Evolutionary conservation across 2,113 vertebrate genomes (phyloP), one percentile per base, ranked within the genome.

Genomic region (Gadus chalcogrammus): DNA sequence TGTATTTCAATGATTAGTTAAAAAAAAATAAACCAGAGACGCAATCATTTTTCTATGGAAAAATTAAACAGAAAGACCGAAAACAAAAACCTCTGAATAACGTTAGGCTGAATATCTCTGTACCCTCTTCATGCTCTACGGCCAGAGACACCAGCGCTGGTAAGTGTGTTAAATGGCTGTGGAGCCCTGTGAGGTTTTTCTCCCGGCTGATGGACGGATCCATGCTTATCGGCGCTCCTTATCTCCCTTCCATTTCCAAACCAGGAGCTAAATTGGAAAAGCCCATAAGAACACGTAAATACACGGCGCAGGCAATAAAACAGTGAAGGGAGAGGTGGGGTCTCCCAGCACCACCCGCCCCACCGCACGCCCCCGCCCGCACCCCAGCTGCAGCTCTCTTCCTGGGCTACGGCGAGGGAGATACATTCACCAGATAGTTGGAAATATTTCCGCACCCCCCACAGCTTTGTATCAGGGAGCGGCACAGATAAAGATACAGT

Each of bases 231-330:
- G 75, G 53, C 62, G 77, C 67, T 78, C 72, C 86, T 89, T 90
- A 91, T 91, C 89, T 83, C 64, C 83, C 84, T 89, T 91, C 86
- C 91, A 90, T 88, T 91, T 90, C 87, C 85, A 83, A 89, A 88
- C 83, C 88, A 87, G 75, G 83, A 77, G 86, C 84, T 90, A 91
- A 90, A 91, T 88, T 90, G 90, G 89, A 90, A 88, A 90, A 90
- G 82, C 86, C 87, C 83, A 87, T 88, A 86, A 89, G 87, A 88
- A 88, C 78, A 70, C 69, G 80, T 87, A 88, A 88, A 89, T 87
- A 91, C 86, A 90, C 90, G 89, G 87, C 86, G 85, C 85, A 88
- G 77, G 87, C 88, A 88, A 91, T 90, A 90, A 90, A 91, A 88
- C 85, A 87, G 87, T 72, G 70, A 65, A 63, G 84, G 79, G 76